Conservation (phyloP, 2,113 vertebrate species). For the Oryzias celebensis region DNA sequence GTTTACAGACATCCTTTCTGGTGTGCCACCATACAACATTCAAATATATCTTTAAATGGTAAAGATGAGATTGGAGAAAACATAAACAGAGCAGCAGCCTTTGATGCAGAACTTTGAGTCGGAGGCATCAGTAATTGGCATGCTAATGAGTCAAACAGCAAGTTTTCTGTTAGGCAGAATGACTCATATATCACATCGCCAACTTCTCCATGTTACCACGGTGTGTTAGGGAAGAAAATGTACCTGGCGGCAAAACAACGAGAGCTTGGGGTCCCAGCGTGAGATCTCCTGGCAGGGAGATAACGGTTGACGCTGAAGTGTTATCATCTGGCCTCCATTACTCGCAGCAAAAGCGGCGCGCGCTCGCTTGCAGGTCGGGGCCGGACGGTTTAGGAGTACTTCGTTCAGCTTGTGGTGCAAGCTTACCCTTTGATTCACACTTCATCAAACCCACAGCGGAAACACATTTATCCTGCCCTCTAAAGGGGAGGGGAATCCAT, state of each 20-base stretch:
- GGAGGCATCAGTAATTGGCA: conserved; percentile 33
- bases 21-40: conserved; percentile 39
- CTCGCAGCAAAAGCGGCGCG: conserved; percentile 37
- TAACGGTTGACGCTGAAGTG: conserved; percentile 34
- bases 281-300: conserved; percentile 46
- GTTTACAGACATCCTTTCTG: conserved; percentile 41
- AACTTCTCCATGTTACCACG: conserved; percentile 23
- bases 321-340: conserved; percentile 35
- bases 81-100: conserved; percentile 31
- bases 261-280: conserved; percentile 42
- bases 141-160: conserved; percentile 35
- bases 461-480: not conserved
- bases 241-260: conserved; percentile 47
- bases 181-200: conserved; percentile 26
- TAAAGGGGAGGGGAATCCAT: conserved; percentile 16
- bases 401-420: conserved; percentile 9
- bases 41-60: conserved; percentile 29
- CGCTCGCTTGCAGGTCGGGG: conserved; percentile 15
- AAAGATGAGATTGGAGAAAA: conserved; percentile 28
- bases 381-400: conserved; percentile 17
- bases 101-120: conserved; percentile 24
- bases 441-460: not conserved
- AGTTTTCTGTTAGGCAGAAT: conserved; percentile 9
- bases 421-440: conserved; percentile 10
- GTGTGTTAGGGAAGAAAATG: conserved; percentile 31